Evolutionary conservation across 37 sponge, comb jelly and placozoan genomes (phyloP), one percentile per base, ranked within the genome.

Genomic region (Chondrosia reniformis): DNA sequence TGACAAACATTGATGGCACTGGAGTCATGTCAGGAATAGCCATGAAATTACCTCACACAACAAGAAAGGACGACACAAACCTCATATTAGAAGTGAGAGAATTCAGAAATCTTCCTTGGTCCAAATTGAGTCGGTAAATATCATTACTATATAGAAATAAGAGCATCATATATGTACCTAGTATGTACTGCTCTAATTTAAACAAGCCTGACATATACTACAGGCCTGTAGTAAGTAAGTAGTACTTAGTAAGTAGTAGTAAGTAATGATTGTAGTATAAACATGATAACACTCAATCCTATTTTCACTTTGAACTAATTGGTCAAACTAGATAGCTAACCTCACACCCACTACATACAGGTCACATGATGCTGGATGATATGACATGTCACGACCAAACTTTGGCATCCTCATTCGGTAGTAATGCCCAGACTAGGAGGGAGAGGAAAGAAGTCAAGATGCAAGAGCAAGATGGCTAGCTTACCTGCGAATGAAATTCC

Each of bases 381-480:
- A 97, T 39, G 92, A 86, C 74, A 97, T 65, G 72, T 94, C 94
- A n/a, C 93, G 87, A 22, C 98, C 98, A 84, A 92, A 94, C 33
- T 71, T 92, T 15, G 98, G 98, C 2, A 97, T 84, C 12, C 98
- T 63, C 6, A 87, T 83, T n/a, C 84, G 81, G 63, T 94, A 97
- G 76, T 97, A 89, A 55, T 56, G 77, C 0, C 98, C 98, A 81
- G 87, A 79, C 90, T 96, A 42, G 9, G 15, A 10, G 15, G 52
- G 52, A 49, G 52, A 15, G 15, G 52, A 49, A 15, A 15, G 10
- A 15, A 49, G 15, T 49, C 10, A 10, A 19, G 10, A 10, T 15
- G 15, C 52, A 10, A 49, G 15, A 15, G 15, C 52, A n/a, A n/a
- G n/a, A n/a, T n/a, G n/a, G n/a, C n/a, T n/a, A n/a, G n/a, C n/a